Conservation (phyloP, 2,888 invertebrate genomes). For the Therioaphis trifolii region DNA sequence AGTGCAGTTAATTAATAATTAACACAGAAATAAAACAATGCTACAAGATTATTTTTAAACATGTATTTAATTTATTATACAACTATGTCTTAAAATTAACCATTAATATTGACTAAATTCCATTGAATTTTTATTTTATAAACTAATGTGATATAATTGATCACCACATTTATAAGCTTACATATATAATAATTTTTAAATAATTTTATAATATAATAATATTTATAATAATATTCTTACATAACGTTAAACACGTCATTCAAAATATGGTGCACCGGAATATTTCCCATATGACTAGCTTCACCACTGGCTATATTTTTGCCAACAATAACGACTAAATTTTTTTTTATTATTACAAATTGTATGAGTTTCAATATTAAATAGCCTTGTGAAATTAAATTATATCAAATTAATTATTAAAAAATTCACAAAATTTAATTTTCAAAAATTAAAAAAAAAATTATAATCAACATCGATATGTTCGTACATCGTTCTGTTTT, state of each 20-base stretch:
- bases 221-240: constrained; percentile 55
- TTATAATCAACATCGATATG: constrained; percentile 59
- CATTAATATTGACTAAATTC: constrained; percentile 62
- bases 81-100: constrained; percentile 60
- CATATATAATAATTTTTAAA: constrained; percentile 53
- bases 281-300: constrained; percentile 62
- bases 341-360: constrained; percentile 39
- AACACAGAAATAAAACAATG: neutral
- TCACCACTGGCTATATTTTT: constrained; percentile 52
- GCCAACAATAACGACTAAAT: constrained; percentile 47
- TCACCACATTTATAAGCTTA: constrained; percentile 60
- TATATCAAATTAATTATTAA: constrained; percentile 23
- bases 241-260: constrained; percentile 44
- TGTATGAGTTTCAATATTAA: constrained; percentile 18
- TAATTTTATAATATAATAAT: constrained; percentile 53
- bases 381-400: constrained; percentile 38
- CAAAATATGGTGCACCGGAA: constrained; percentile 59
- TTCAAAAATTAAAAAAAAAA: constrained; percentile 41
- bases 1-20: neutral
- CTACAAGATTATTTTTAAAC: constrained; percentile 45
- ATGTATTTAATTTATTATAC: constrained; percentile 61
- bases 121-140: constrained; percentile 58
- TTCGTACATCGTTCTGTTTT: constrained; percentile 53
- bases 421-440: constrained; percentile 52
- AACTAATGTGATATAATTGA: constrained; percentile 58